Percentiles rank a stretch among this genome's conserved stretches.
phyloP scores from a whole-genome alignment of 2,797 vertebrate species.

The Tapera naevia region DNA sequence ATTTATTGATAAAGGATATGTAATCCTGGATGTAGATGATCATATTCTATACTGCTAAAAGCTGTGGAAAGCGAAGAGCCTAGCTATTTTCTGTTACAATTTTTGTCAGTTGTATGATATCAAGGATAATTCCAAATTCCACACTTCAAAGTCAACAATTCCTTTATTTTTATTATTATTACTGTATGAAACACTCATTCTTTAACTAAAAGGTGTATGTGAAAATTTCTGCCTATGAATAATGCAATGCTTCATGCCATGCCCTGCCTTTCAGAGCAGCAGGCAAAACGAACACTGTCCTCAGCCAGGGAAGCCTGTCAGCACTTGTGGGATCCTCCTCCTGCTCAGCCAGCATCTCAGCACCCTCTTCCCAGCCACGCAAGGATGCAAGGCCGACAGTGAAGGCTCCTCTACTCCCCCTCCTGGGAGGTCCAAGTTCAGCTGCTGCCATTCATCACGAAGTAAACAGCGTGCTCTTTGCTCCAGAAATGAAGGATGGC shows the following conservation, averaged over 20 bases:
- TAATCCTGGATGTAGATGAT: not conserved
- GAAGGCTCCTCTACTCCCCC: constrained; percentile 47
- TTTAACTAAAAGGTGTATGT: not conserved
- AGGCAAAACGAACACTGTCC: not conserved
- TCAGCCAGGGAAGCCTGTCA: not conserved
- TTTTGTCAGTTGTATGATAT: not conserved
- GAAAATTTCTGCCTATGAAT: not conserved
- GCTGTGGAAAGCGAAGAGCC: not conserved
- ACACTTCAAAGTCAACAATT: not conserved
- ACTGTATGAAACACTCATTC: not conserved
- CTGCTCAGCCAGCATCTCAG: not conserved
- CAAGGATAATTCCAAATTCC: not conserved
- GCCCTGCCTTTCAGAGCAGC: not conserved
- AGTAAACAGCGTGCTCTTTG: not conserved
- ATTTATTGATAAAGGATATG: not conserved
- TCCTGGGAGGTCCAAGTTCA: constrained; percentile 20
- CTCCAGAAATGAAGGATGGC: not conserved
- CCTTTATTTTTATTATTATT: not conserved
- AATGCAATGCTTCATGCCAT: not conserved
- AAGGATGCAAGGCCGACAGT: not conserved
- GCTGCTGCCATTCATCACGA: not conserved
- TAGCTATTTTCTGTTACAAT: not conserved
- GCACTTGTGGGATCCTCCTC: not conserved
- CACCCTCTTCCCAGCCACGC: not conserved
- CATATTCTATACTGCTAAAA: not conserved